These are phyloP conservation scores for Drosophila tanythrix DNA, from an alignment of 2,888 invertebrate species.

Conservation along the genomic window DNA sequence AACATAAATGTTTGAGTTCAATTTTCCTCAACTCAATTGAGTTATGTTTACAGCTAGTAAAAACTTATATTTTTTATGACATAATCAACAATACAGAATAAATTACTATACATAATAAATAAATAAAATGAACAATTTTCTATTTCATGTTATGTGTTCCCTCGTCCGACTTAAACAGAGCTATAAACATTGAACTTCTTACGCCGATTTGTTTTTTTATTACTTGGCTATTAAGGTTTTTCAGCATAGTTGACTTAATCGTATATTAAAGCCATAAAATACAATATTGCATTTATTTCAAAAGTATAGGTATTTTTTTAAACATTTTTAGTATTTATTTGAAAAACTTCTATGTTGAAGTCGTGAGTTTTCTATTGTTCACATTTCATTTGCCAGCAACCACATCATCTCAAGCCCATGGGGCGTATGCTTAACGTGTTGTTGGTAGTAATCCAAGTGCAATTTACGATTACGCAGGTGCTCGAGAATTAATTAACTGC, in stretches of 20 bases:
- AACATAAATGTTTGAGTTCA: slow-evolving; percentile 32
- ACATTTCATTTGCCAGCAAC: slow-evolving; percentile 11
- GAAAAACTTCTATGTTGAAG: not conserved
- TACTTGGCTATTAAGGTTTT: too few relatives aligned
- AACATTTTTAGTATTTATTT: not conserved
- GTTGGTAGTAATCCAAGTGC: slow-evolving; percentile 30
- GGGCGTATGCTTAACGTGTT: slow-evolving; percentile 49
- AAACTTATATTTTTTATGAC: not conserved
- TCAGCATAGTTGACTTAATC: not conserved
- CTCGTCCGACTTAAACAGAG: not conserved
- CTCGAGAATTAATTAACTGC: slow-evolving; percentile 70
- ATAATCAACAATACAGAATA: not conserved
- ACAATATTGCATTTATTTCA: not conserved
- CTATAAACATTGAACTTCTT: not conserved
- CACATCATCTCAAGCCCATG: slow-evolving; percentile 2
- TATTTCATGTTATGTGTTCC: not conserved
- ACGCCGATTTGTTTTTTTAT: not conserved
- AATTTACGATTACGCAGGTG: slow-evolving; percentile 44
- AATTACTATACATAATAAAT: not conserved
- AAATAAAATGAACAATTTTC: not conserved
- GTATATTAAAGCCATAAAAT: not conserved
- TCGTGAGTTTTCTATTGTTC: slow-evolving; percentile 9
- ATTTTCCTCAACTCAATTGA: slow-evolving; percentile 4
- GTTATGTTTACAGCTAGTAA: not conserved
- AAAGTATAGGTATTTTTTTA: too few relatives aligned